Evolutionary conservation across 1,140 invertebrate genomes (phyloP).

Genomic region (Charaxes varanes): DNA sequence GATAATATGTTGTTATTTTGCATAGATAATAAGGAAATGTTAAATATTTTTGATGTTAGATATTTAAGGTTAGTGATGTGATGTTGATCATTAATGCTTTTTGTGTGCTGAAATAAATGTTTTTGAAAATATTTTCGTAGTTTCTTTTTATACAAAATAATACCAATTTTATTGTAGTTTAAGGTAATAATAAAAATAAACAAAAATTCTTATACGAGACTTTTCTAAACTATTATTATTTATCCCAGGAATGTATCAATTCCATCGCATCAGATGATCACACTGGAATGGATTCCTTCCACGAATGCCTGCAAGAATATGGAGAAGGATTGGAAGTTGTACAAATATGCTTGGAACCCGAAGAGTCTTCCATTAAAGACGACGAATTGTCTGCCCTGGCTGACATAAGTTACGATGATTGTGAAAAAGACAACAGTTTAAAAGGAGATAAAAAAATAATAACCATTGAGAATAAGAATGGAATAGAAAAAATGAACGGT

Average conservation of each 20-base stretch:
- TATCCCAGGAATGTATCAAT: slow-evolving; percentile 65
- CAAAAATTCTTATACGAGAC: too few relatives aligned
- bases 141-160: background rate
- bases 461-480: slow-evolving; percentile 24
- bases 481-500: slow-evolving; percentile 45
- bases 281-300: slow-evolving; percentile 76
- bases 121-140: slow-evolving; percentile 8
- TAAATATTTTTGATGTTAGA: slow-evolving; percentile 19
- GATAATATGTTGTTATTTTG: too few relatives aligned
- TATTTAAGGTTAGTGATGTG: slow-evolving; percentile 9
- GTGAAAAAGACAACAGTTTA: slow-evolving; percentile 33
- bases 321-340: slow-evolving; percentile 76
- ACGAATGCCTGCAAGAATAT: slow-evolving; percentile 77
- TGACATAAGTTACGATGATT: slow-evolving; percentile 67
- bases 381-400: slow-evolving; percentile 65
- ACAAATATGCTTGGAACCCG: slow-evolving; percentile 75
- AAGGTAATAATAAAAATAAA: background rate
- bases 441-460: slow-evolving; percentile 23
- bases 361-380: slow-evolving; percentile 67
- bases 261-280: slow-evolving; percentile 75
- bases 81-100: slow-evolving; percentile 14
- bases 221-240: slow-evolving; percentile 22
- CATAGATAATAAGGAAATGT: too few relatives aligned
- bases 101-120: slow-evolving; percentile 17
- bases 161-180: background rate